These are phyloP conservation scores for Ptychoptera contaminata DNA, from an alignment of 2,888 invertebrate genomes.

Conservation along the genomic window DNA sequence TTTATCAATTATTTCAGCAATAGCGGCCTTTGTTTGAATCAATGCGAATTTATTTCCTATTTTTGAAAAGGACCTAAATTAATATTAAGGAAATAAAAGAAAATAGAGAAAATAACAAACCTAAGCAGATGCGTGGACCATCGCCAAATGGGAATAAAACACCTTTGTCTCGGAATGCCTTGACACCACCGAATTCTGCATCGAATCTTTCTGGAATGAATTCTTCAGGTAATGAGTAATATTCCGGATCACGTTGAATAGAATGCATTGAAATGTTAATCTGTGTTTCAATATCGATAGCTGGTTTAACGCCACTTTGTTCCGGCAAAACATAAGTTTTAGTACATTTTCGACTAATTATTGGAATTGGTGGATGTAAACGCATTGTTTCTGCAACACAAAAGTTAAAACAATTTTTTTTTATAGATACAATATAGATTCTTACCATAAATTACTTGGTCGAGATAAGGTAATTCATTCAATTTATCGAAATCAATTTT, in stretches of 20 bases:
- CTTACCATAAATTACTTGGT: constrained; percentile 25
- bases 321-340: constrained; percentile 4
- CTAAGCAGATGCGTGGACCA: constrained; percentile 6
- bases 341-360: constrained; percentile 3
- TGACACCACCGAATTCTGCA: constrained; percentile 7
- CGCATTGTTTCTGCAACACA: constrained; percentile 7
- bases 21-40: constrained; percentile 1
- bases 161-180: constrained; percentile 6
- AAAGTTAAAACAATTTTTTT: no score
- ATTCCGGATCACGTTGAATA: constrained; percentile 4
- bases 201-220: constrained; percentile 8
- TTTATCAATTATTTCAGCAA: constrained; percentile 1
- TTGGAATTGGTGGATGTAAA: neutral
- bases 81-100: neutral
- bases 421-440: no score
- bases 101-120: neutral
- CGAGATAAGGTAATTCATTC: constrained; percentile 19
- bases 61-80: no score
- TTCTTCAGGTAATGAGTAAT: constrained; percentile 3
- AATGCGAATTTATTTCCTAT: constrained; percentile 3
- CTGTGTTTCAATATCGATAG: neutral
- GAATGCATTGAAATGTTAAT: constrained; percentile 1
- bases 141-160: constrained; percentile 6
- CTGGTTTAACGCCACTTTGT: constrained; percentile 4
- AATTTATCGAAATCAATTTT: neutral